Conservation (phyloP, 2,113 vertebrate species). For the Phodopus roborovskii region DNA sequence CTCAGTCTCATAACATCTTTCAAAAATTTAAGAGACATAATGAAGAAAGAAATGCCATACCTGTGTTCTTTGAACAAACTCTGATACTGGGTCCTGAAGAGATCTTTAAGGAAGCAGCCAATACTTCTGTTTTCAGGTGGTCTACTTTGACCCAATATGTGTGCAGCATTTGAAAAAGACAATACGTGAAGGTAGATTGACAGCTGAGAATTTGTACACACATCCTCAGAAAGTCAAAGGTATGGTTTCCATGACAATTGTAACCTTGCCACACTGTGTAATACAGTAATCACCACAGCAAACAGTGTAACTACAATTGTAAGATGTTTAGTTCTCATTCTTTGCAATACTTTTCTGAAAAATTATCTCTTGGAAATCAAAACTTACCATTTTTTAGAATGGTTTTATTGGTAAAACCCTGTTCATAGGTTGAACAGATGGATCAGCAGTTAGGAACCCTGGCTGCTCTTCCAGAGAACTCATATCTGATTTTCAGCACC, state of each 20-base stretch:
- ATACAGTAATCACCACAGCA: constrained; percentile 56
- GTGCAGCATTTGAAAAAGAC: constrained; percentile 47
- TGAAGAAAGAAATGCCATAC: neutral
- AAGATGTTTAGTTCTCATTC: constrained; percentile 54
- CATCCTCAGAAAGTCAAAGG: constrained; percentile 59
- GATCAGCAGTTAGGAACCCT: neutral
- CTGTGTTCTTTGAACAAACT: constrained; percentile 34
- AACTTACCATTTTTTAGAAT: no score
- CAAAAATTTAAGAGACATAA: neutral
- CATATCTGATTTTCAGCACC: neutral
- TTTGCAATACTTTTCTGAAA: constrained; percentile 52
- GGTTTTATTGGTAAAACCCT: neutral
- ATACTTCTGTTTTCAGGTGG: constrained; percentile 28
- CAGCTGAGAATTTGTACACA: constrained; percentile 48
- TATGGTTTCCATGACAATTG: constrained; percentile 67
- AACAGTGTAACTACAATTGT: constrained; percentile 37
- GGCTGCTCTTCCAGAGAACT: neutral
- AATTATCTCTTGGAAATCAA: constrained; percentile 3
- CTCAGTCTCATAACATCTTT: neutral
- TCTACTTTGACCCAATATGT: constrained; percentile 40
- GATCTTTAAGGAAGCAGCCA: neutral
- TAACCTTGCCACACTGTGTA: constrained; percentile 45
- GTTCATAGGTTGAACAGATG: neutral
- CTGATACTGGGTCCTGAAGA: neutral
- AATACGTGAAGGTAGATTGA: neutral